phyloP scores from a whole-genome alignment of 2,797 vertebrate genomes.

The Coreius guichenoti region DNA sequence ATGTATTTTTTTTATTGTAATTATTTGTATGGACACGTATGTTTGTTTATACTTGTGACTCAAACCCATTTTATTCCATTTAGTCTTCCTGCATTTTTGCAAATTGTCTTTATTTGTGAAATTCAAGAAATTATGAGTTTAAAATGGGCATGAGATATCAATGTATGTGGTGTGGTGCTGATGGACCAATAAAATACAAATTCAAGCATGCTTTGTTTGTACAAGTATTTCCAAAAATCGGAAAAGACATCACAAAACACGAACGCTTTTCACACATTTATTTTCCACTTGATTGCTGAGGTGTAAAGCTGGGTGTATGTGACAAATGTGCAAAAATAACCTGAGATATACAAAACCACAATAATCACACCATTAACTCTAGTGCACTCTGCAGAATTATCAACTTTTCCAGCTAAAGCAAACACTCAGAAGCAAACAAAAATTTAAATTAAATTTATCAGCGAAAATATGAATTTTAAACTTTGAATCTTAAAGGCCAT shows the following conservation, averaged over 20 bases:
- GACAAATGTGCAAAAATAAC: neutral
- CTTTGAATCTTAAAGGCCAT: neutral
- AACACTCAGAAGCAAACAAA: neutral
- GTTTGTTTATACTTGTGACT: slow-evolving; percentile 14
- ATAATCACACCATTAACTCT: neutral
- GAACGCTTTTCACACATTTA: neutral
- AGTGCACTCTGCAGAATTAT: neutral
- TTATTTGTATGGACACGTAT: slow-evolving; percentile 16
- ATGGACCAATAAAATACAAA: slow-evolving; percentile 2
- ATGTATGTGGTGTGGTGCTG: neutral
- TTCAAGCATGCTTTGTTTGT: slow-evolving; percentile 4
- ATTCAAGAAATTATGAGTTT: neutral
- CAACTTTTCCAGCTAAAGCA: neutral
- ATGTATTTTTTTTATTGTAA: slow-evolving; percentile 20
- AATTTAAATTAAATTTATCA: neutral
- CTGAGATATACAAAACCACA: neutral
- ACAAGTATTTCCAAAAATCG: neutral
- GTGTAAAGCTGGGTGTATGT: too few species aligned
- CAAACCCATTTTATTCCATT: slow-evolving; percentile 18
- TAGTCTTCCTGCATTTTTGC: neutral
- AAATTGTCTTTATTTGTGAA: neutral
- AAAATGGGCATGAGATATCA: neutral
- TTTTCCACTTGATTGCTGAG: neutral
- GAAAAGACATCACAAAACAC: neutral
- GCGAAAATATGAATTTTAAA: neutral